Evolutionary conservation across 1,140 invertebrate genomes (phyloP), one percentile per base, ranked within the genome.

Genomic region (Drosophila auraria): DNA sequence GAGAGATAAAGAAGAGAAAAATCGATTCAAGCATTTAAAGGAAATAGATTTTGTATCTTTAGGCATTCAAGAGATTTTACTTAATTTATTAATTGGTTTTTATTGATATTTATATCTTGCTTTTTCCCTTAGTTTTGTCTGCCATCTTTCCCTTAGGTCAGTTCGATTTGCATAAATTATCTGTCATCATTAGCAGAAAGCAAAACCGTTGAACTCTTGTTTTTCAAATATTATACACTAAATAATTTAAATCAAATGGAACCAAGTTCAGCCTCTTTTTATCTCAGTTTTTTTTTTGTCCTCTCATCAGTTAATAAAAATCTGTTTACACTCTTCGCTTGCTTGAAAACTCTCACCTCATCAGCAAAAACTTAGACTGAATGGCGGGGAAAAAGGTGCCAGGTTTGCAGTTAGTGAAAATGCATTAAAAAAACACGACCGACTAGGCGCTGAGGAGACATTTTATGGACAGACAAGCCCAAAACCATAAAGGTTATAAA

Each of bases 331-430:
- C 69, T 79, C 62, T 79, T 73, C 65, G 62, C 74, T 53, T 78
- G 42, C 56, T 47, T 81, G 36, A 73, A 87, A 83, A 84, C 83
- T 87, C 83, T 89, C 81, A 87, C 84, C 78, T 57, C 54, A 63
- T 63, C 44, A 53, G 50, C 76, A 80, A 44, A 71, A 58, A 36
- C 20, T 23, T 7, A 42, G 14, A 51, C 64, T 20, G 38, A 81
- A 56, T 27, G 20, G n/a, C 47, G 54, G 44, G 20, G 59, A 74
- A 68, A 62, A 75, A 82, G 70, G 64, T 71, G 58, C 63, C 54
- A 78, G 68, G 68, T 79, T 78, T 79, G 74, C 80, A 82, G 60
- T 73, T 73, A 87, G 83, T 87, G 80, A 87, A 86, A 86, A 75
- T 86, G 64, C 74, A 84, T 64, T 65, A 45, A 44, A 53, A 77